A percentile compares a stretch with the other conserved stretches of the same genome.
Evolutionary conservation across 2,113 vertebrate species (phyloP).

Genomic region (Tragelaphus strepsiceros): DNA sequence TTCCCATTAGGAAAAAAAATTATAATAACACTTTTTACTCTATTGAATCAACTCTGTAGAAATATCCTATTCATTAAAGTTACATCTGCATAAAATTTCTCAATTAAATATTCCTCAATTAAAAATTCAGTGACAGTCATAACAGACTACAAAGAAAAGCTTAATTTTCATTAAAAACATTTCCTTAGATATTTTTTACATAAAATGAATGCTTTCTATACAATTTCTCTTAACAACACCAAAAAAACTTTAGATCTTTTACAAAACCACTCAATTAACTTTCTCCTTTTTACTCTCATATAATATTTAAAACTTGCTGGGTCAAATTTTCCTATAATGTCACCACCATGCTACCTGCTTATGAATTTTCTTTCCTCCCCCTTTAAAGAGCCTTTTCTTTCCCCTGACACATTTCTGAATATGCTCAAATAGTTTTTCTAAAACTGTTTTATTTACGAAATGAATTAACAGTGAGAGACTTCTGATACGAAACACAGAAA

Average conservation of each 20-base stretch:
- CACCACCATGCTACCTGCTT: not conserved
- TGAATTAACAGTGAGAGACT: not conserved
- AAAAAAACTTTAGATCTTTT: not conserved
- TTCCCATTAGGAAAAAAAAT: not conserved
- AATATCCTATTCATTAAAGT: not conserved
- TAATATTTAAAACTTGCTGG: not conserved
- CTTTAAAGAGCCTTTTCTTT: not conserved
- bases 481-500: not conserved
- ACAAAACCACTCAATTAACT: not conserved
- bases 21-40: not conserved
- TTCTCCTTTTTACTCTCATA: not conserved
- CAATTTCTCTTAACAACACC: not conserved
- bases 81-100: not conserved
- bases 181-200: not conserved
- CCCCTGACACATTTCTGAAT: not conserved
- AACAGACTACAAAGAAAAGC: not conserved
- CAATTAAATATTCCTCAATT: not conserved
- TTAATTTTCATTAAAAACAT: constrained; percentile 12
- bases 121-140: not conserved
- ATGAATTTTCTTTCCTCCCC: not conserved
- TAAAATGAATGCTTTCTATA: not conserved
- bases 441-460: constrained; percentile 4
- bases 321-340: not conserved
- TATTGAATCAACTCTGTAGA: not conserved
- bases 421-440: not conserved